Evolutionary conservation across 2,797 vertebrate genomes (phyloP), one percentile per base, ranked within the genome.

Genomic region (Acanthopagrus latus): DNA sequence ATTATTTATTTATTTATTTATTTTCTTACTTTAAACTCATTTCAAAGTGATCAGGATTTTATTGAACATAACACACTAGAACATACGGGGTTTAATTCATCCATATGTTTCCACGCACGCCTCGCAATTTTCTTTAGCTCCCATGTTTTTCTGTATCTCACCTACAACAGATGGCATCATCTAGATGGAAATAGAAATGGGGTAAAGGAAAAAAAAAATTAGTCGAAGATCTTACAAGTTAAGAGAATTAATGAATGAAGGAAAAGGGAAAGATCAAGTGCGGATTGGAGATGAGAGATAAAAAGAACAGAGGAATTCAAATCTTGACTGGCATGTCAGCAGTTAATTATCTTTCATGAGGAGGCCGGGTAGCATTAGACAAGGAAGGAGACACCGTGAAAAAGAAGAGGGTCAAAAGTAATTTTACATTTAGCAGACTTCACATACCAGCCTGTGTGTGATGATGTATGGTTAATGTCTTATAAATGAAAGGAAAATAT

Each of bases 331-430:
- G 73, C 51, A 76, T 21, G 16, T 47, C 1, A 3, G 43, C 0
- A 64, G 57, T 51, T 51, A 64, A 81, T 78, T 59, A 78, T 80
- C 17, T 66, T 66, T 74, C 43, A 75, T 43, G 20, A 43, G 55
- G 5, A 63, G 51, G 29, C n/a, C 7, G 27, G 29, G 69, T 33
- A 33, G 47, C 29, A 64, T 8, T 27, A 44, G 11, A 57, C n/a
- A 63, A n/a, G 0, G 16, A 12, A 46, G 7, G 55, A 14, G 20
- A 18, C 3, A 38, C 23, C 0, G 7, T 51, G 46, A 60, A 56
- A 57, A 51, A 51, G 11, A n/a, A 48, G 29, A 9, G n/a, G 13
- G 47, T 58, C 20, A 68, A 14, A 4, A 47, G 5, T 57, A 23
- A 21, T 18, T 63, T 23, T 58, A 14, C n/a, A 43, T 58, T 9